Conservation (phyloP, 1,140 invertebrate species). For the Ostrea denselamellosa region DNA sequence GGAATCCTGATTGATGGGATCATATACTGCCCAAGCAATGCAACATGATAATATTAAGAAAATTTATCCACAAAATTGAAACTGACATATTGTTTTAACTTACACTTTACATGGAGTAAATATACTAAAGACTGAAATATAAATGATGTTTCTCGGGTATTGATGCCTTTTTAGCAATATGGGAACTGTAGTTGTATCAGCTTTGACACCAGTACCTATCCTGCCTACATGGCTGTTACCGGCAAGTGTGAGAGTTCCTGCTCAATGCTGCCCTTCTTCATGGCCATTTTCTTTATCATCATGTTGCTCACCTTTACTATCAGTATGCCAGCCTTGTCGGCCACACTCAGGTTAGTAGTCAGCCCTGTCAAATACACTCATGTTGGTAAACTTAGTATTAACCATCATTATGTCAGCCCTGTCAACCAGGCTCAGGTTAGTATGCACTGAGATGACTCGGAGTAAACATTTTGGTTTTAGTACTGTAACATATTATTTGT, state of each 20-base stretch:
- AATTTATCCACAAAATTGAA: too few species aligned
- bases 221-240: constrained; percentile 57
- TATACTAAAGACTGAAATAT: neutral
- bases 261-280: constrained; percentile 66
- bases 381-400: constrained; percentile 60
- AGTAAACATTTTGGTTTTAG: too few species aligned
- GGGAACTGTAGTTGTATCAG: constrained; percentile 69
- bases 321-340: constrained; percentile 73
- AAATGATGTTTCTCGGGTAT: neutral
- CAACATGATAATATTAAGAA: too few species aligned
- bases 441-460: too few species aligned
- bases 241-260: constrained; percentile 70
- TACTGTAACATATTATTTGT: too few species aligned
- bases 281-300: constrained; percentile 65
- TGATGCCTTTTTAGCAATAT: constrained; percentile 62
- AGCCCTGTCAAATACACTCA: too few species aligned
- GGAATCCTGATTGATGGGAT: neutral
- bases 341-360: constrained; percentile 65
- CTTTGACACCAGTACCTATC: constrained; percentile 51
- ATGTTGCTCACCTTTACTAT: constrained; percentile 70
- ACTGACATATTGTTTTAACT: too few species aligned
- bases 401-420: constrained; percentile 72
- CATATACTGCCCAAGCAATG: too few species aligned
- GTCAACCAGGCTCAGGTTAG: constrained; percentile 68
- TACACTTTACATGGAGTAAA: too few species aligned